Evolutionary conservation across 2,797 vertebrate genomes (phyloP).

Genomic region (Alcedo atthis): DNA sequence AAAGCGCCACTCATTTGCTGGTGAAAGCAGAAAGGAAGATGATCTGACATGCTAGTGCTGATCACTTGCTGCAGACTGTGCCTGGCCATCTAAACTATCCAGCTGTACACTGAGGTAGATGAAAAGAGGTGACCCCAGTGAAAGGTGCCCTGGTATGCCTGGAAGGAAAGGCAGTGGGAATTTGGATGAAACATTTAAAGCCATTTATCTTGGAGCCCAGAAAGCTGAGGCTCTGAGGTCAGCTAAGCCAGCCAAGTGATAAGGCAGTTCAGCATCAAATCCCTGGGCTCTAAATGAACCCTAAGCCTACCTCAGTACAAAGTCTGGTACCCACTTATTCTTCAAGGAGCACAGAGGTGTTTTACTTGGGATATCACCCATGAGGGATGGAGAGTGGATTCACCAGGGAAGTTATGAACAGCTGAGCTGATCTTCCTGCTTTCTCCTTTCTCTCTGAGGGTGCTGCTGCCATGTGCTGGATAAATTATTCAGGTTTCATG

Average conservation of each 20-base stretch:
- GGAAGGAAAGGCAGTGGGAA: background rate
- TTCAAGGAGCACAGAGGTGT: background rate
- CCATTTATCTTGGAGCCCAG: background rate
- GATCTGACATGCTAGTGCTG: background rate
- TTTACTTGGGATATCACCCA: background rate
- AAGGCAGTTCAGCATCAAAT: background rate
- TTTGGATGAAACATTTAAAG: background rate
- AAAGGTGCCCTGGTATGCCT: background rate
- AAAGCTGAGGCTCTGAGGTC: background rate
- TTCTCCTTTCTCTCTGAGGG: background rate
- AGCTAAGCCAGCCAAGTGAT: background rate
- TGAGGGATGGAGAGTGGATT: background rate
- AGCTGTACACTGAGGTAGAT: background rate
- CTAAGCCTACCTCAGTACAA: background rate
- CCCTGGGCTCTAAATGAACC: background rate
- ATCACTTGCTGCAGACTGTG: background rate
- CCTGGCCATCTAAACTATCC: background rate
- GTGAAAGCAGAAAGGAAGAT: background rate
- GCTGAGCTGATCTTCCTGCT: background rate
- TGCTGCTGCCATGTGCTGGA: background rate
- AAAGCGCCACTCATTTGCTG: background rate
- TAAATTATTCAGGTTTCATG: background rate
- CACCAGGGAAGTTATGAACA: background rate
- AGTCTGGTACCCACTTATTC: background rate
- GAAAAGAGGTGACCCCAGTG: background rate